Percentiles rank a stretch among this genome's conserved stretches.
These are phyloP conservation scores for Drosophila tani DNA, from an alignment of 1,140 invertebrate species.

Conservation along the genomic window DNA sequence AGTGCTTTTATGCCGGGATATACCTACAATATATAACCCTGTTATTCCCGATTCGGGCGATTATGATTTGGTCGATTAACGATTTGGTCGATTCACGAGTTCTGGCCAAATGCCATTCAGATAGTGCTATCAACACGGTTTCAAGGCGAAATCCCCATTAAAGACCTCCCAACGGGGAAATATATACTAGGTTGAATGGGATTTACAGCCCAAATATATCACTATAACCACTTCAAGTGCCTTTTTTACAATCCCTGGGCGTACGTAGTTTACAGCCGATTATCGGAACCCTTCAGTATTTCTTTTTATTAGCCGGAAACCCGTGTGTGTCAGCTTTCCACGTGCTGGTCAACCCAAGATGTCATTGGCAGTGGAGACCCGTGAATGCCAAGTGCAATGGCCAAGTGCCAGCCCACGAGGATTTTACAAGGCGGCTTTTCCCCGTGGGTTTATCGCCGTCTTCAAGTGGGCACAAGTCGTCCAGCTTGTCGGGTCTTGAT, in stretches of 20 bases:
- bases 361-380: conserved; percentile 2
- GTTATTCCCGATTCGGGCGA: neutral
- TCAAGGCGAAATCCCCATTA: conserved; percentile 4
- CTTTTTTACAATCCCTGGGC: conserved; percentile 1
- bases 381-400: conserved; percentile 2
- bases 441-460: conserved; percentile 3
- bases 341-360: conserved; percentile 6
- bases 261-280: neutral
- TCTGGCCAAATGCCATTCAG: conserved; percentile 26
- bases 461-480: conserved; percentile 16
- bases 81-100: too few species aligned
- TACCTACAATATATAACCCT: neutral
- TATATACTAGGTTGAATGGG: neutral
- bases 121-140: conserved; percentile 35
- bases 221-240: conserved; percentile 12
- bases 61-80: conserved; percentile 25
- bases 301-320: conserved; percentile 7
- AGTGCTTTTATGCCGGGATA: conserved; percentile 1
- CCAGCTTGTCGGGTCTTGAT: conserved; percentile 14
- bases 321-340: conserved; percentile 4
- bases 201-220: conserved; percentile 24
- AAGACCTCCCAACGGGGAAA: conserved; percentile 22
- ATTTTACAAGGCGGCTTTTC: conserved; percentile 9
- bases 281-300: neutral
- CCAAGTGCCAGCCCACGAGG: conserved; percentile 10